phyloP scores from a whole-genome alignment of 2,797 vertebrate genomes.

The Myotis pilosus region DNA sequence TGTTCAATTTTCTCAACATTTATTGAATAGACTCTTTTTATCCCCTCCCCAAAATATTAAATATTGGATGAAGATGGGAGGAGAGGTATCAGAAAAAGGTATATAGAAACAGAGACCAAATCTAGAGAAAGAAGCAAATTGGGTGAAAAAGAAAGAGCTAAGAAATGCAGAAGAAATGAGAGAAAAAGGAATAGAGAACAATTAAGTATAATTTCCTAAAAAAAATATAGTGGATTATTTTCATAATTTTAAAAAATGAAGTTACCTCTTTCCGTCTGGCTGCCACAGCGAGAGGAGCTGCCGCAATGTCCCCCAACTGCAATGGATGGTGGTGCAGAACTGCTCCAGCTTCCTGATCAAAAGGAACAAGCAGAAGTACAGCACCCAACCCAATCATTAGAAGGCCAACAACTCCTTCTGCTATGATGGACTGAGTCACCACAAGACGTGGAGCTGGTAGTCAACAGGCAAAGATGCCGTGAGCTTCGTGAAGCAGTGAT shows the following conservation, averaged over 20 bases:
- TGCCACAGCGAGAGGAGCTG: not conserved
- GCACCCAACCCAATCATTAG: not conserved
- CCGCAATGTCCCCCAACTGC: not conserved
- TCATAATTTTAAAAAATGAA: not conserved
- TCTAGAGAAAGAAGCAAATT: constrained; percentile 34
- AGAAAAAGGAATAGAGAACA: not conserved
- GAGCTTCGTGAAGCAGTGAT: not conserved
- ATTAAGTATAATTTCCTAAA: constrained; percentile 28
- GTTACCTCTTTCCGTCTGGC: not conserved
- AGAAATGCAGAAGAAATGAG: constrained; percentile 26
- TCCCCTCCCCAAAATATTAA: not conserved
- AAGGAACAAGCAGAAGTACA: not conserved
- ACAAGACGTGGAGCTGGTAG: not conserved
- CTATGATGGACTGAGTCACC: not conserved
- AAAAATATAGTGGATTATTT: constrained; percentile 37
- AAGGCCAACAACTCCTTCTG: not conserved
- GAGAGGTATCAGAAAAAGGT: constrained; percentile 16
- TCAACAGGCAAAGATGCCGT: no score
- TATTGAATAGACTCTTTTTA: not conserved
- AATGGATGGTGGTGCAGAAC: not conserved
- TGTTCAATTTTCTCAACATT: no score
- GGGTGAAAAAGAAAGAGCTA: not conserved
- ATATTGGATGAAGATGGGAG: not conserved
- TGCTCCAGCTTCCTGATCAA: not conserved
- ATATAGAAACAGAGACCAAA: constrained; percentile 6